Conservation (phyloP, 2,797 vertebrate species). For the Gallirallus australis region DNA sequence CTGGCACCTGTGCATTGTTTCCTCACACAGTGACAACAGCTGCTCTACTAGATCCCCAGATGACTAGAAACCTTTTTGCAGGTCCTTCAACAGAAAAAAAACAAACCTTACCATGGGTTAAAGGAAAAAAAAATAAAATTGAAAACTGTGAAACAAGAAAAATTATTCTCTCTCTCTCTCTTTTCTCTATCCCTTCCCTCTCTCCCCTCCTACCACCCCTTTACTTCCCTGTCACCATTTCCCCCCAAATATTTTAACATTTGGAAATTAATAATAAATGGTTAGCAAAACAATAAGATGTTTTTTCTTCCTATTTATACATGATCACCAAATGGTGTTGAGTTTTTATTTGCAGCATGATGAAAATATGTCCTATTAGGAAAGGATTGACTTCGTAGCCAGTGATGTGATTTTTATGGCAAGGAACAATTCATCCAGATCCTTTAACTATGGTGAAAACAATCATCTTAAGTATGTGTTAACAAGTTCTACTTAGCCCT, state of each 20-base stretch:
- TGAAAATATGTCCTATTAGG: background rate
- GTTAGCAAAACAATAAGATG: background rate
- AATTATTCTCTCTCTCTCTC: background rate
- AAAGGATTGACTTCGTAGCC: background rate
- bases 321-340: background rate
- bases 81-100: background rate
- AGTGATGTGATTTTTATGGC: background rate
- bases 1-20: background rate
- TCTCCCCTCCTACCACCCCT: rapidly evolving
- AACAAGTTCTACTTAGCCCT: background rate
- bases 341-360: background rate
- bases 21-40: background rate
- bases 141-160: background rate
- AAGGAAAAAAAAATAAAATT: background rate
- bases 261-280: background rate
- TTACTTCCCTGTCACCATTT: background rate
- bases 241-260: background rate
- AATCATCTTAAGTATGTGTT: background rate
- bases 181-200: background rate
- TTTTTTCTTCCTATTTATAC: background rate
- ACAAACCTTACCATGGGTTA: background rate
- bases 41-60: background rate
- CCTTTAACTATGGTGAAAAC: background rate
- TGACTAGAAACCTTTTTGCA: background rate
- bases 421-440: background rate